Evolutionary conservation across 2,113 vertebrate species (phyloP).

Genomic region (Lophotis ruficrista): DNA sequence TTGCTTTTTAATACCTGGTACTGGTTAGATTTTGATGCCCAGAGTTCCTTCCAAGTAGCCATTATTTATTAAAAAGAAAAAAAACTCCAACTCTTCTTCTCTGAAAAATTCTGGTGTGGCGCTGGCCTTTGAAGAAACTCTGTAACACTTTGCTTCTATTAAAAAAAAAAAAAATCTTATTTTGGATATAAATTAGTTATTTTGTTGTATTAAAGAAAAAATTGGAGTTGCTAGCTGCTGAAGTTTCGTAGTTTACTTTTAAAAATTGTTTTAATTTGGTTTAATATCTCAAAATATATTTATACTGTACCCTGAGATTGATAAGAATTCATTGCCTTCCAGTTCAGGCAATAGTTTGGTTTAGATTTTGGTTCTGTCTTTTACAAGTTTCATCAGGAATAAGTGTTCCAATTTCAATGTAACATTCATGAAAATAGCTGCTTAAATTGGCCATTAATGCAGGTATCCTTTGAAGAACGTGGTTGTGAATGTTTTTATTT

Average conservation of each 20-base stretch:
- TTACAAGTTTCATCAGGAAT: not conserved
- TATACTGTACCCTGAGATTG: not conserved
- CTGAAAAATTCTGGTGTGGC: not conserved
- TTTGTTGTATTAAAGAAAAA: not conserved
- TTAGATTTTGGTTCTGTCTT: not conserved
- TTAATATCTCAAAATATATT: not conserved
- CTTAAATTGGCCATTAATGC: not conserved
- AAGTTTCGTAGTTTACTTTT: not conserved
- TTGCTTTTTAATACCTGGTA: not conserved
- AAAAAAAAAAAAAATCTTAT: not conserved
- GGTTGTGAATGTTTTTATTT: not conserved
- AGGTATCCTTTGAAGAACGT: not conserved
- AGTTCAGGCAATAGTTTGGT: not conserved
- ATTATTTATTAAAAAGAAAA: not conserved
- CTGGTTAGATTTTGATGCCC: conserved; percentile 32
- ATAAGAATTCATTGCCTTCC: not conserved
- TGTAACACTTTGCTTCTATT: not conserved
- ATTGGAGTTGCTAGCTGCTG: not conserved
- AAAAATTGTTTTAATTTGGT: not conserved
- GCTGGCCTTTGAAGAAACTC: not conserved
- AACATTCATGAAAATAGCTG: not conserved
- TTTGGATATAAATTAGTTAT: not conserved
- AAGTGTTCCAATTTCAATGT: not conserved
- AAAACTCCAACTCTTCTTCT: not conserved
- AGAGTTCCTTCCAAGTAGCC: conserved; percentile 3